Conservation (phyloP, 1,140 invertebrate species). For the Glossosoma conforme region DNA sequence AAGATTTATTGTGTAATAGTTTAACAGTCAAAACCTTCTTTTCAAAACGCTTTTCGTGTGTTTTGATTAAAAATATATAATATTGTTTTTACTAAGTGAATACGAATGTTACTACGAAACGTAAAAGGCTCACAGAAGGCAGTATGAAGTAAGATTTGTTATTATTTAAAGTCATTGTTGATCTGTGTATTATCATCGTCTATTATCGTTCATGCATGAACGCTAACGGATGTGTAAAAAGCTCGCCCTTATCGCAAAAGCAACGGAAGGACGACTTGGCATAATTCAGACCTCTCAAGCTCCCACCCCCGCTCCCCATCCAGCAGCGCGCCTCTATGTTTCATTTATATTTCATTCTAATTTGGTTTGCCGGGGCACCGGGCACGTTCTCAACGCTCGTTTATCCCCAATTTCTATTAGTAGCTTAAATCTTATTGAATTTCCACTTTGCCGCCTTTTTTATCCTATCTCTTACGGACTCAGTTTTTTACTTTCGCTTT, state of each 20-base stretch:
- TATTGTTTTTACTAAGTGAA: too few relatives aligned
- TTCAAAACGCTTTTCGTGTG: too few relatives aligned
- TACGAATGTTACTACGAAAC: too few relatives aligned
- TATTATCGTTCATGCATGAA: slow-evolving; percentile 15
- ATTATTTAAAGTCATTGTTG: slow-evolving; percentile 17
- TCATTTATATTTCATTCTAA: slow-evolving; percentile 29
- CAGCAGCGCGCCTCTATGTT: slow-evolving; percentile 10
- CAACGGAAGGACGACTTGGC: slow-evolving; percentile 8
- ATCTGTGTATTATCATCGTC: slow-evolving; percentile 8
- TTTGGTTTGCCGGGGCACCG: slow-evolving; percentile 25
- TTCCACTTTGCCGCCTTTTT: slow-evolving; percentile 30
- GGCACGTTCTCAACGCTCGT: slow-evolving; percentile 26
- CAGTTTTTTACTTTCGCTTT: slow-evolving; percentile 25
- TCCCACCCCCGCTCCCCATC: neutral
- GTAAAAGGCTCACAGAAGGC: too few relatives aligned
- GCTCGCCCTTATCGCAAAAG: neutral
- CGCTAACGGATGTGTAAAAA: slow-evolving; percentile 9
- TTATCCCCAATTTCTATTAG: slow-evolving; percentile 32
- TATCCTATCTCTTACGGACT: slow-evolving; percentile 13
- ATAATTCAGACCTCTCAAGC: slow-evolving; percentile 5
- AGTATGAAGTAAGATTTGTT: too few relatives aligned
- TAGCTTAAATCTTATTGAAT: slow-evolving; percentile 32
- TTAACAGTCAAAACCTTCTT: too few relatives aligned
- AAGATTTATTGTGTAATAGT: too few relatives aligned
- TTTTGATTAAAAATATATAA: too few relatives aligned